Evolutionary conservation across 53 echinoderm and acorn worm species (phyloP).

Genomic region (Glandiceps talaboti): DNA sequence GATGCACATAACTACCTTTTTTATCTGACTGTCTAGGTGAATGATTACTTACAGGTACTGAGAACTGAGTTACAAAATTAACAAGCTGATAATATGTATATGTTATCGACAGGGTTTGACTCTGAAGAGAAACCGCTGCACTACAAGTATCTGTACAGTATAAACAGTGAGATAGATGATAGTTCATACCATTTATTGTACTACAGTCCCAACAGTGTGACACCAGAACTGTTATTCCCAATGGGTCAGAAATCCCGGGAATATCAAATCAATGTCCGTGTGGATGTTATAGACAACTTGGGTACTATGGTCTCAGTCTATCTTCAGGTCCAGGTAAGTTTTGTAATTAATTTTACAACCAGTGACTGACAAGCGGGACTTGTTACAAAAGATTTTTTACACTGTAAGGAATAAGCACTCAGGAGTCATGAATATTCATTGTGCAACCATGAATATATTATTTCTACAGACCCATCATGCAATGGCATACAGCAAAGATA

Average conservation of each 20-base stretch:
- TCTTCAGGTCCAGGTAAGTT: conserved; percentile 41
- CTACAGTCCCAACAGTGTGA: conserved; percentile 46
- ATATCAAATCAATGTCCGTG: conserved; percentile 31
- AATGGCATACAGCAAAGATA: no score
- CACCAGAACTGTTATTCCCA: conserved; percentile 29
- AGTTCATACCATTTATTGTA: conserved; percentile 23
- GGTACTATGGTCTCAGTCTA: conserved; percentile 24
- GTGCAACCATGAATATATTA: no score
- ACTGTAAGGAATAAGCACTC: no score
- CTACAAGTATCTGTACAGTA: conserved; percentile 37
- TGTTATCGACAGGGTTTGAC: conserved; percentile 17
- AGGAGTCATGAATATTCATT: no score
- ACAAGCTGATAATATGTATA: not conserved
- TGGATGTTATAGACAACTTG: conserved; percentile 44
- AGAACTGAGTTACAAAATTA: no score
- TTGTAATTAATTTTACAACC: no score
- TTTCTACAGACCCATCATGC: no score
- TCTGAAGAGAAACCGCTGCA: conserved; percentile 29
- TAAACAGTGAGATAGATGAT: conserved; percentile 3
- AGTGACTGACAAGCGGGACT: no score
- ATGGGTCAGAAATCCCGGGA: conserved; percentile 17
- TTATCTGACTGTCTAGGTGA: no score
- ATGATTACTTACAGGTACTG: no score
- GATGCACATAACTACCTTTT: no score
- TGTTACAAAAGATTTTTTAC: no score